Evolutionary conservation across 2,888 invertebrate species (phyloP).

Genomic region (Mythimna pallens): DNA sequence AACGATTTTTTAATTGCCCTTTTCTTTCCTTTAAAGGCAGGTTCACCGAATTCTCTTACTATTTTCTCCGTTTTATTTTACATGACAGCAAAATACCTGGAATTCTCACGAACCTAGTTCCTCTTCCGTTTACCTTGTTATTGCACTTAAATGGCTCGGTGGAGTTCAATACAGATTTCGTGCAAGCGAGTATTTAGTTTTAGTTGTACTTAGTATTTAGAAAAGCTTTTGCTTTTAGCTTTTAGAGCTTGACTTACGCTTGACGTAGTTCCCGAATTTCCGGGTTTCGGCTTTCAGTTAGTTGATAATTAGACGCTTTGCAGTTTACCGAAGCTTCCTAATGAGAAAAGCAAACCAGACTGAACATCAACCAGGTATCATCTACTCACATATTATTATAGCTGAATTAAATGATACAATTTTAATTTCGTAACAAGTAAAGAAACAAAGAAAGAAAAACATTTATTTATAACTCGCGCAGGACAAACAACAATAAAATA

Average conservation of each 20-base stretch:
- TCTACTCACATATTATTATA: background rate
- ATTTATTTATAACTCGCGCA: too few relatives aligned
- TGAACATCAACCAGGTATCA: background rate
- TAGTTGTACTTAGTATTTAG: conserved; percentile 27
- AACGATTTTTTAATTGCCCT: background rate
- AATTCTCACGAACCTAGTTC: conserved; percentile 6
- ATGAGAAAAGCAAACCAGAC: conserved; percentile 21
- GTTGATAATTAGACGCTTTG: conserved; percentile 53
- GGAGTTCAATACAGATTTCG: conserved; percentile 24
- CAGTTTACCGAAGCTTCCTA: conserved; percentile 34
- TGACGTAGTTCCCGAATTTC: conserved; percentile 43
- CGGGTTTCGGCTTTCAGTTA: conserved; percentile 32
- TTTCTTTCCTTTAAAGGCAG: background rate
- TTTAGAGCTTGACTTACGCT: conserved; percentile 30
- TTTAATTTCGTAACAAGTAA: background rate
- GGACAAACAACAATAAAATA: too few relatives aligned
- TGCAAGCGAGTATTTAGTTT: conserved; percentile 38
- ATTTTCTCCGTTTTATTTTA: conserved; percentile 8
- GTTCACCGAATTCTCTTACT: background rate
- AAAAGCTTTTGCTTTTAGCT: conserved; percentile 35
- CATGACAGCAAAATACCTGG: conserved; percentile 20
- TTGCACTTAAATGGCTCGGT: conserved; percentile 1
- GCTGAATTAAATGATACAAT: background rate
- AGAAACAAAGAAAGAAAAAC: too few relatives aligned
- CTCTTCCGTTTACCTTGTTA: background rate